These are phyloP conservation scores for Emydoidea blandingii DNA, from an alignment of 2,797 vertebrate species.

Conservation along the genomic window DNA sequence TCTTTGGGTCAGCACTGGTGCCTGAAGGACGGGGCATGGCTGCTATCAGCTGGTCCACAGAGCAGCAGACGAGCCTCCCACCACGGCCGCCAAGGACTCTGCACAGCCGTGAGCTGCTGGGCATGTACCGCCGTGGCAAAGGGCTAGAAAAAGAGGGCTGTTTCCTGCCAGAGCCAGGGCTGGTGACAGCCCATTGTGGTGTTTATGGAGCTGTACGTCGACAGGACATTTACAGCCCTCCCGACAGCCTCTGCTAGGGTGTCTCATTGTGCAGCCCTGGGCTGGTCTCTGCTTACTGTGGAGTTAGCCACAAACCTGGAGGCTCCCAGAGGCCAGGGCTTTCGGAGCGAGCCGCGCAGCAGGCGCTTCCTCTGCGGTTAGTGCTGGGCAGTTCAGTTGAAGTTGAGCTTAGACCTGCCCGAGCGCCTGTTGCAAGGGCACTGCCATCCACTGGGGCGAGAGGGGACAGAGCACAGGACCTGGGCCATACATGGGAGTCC, in stretches of 20 bases:
- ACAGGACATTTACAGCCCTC: not conserved
- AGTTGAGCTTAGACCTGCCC: not conserved
- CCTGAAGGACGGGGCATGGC: not conserved
- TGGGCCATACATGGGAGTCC: not conserved
- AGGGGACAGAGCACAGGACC: not conserved
- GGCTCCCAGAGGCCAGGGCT: not conserved
- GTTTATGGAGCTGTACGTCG: not conserved
- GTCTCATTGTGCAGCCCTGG: not conserved
- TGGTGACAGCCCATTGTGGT: not conserved
- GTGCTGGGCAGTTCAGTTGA: not conserved
- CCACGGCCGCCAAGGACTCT: not conserved
- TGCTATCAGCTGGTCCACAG: too few species aligned
- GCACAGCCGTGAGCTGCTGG: not conserved
- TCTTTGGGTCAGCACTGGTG: not conserved
- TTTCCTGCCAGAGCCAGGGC: not conserved
- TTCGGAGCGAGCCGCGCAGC: not conserved
- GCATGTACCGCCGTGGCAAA: not conserved
- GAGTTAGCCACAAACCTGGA: too few species aligned
- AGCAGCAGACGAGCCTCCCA: not conserved
- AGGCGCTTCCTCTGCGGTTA: too few species aligned
- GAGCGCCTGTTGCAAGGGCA: not conserved
- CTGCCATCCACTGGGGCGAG: not conserved
- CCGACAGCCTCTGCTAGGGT: not conserved
- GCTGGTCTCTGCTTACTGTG: not conserved
- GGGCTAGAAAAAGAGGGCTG: not conserved